Evolutionary conservation across 2,797 vertebrate genomes (phyloP).

Genomic region (Gila robusta): DNA sequence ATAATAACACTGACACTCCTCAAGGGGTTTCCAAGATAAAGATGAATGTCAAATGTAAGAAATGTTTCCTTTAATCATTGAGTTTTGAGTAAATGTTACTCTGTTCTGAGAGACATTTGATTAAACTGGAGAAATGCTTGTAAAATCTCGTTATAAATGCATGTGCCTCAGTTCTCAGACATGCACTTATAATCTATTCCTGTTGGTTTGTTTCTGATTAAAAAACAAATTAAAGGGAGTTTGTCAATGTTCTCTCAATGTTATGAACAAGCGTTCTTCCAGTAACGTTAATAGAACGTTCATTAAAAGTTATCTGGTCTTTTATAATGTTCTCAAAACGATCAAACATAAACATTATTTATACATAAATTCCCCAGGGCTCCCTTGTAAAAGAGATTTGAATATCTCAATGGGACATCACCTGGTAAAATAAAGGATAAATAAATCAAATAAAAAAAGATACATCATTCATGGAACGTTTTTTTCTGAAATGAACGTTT

Average conservation of each 20-base stretch:
- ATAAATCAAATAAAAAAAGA: too few relatives aligned
- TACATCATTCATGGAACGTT: too few relatives aligned
- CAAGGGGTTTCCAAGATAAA: background rate
- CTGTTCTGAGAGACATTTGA: background rate
- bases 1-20: background rate
- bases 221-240: background rate
- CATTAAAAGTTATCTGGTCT: too few relatives aligned
- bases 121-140: background rate
- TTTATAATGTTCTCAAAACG: too few relatives aligned
- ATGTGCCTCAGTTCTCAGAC: background rate
- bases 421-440: too few relatives aligned
- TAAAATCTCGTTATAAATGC: background rate
- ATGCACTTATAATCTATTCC: background rate
- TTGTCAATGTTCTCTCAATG: background rate
- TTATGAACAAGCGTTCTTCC: background rate
- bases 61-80: background rate
- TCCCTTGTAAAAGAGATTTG: too few relatives aligned
- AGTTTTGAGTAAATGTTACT: background rate
- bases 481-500: too few relatives aligned
- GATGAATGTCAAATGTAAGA: conserved; percentile 25
- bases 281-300: background rate
- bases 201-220: background rate
- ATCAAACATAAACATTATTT: too few relatives aligned
- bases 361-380: too few relatives aligned
- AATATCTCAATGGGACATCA: too few relatives aligned